phyloP scores from a whole-genome alignment of 2,888 invertebrate species.

The Cheilosia urbana region DNA sequence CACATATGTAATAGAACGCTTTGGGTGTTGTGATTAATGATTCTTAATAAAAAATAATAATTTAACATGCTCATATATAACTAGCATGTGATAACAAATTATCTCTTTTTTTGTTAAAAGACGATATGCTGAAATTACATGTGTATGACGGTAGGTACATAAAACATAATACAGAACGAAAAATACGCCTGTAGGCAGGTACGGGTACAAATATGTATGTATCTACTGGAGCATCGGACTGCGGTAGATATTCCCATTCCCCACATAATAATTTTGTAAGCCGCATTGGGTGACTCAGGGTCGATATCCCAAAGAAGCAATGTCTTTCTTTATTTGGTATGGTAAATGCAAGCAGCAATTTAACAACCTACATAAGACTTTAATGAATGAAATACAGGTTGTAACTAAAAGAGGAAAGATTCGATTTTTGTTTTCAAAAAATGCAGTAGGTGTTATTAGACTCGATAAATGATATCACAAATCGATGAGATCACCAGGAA shows the following conservation, averaged over 20 bases:
- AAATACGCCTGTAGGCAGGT: not conserved
- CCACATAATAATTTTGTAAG: constrained; percentile 9
- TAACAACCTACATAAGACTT: not conserved
- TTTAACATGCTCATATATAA: no score
- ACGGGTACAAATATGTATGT: not conserved
- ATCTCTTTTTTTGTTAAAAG: no score
- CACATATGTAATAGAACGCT: no score
- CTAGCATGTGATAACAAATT: no score
- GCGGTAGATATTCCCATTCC: not conserved
- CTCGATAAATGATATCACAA: constrained; percentile 10
- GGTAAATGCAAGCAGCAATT: constrained; percentile 2
- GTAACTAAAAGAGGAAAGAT: not conserved
- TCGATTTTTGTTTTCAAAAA: not conserved
- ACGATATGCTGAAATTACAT: no score
- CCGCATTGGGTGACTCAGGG: constrained; percentile 35
- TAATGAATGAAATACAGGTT: not conserved
- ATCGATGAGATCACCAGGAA: constrained; percentile 55
- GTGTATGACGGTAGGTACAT: no score
- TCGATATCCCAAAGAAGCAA: not conserved
- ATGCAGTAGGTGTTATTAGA: not conserved
- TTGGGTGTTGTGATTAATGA: no score
- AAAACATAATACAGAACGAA: no score
- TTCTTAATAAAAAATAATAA: no score
- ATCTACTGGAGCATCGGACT: constrained; percentile 31
- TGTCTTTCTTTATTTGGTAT: constrained; percentile 21